phyloP scores from a whole-genome alignment of 2,888 invertebrate genomes.

The Sphaerophoria taeniata region DNA sequence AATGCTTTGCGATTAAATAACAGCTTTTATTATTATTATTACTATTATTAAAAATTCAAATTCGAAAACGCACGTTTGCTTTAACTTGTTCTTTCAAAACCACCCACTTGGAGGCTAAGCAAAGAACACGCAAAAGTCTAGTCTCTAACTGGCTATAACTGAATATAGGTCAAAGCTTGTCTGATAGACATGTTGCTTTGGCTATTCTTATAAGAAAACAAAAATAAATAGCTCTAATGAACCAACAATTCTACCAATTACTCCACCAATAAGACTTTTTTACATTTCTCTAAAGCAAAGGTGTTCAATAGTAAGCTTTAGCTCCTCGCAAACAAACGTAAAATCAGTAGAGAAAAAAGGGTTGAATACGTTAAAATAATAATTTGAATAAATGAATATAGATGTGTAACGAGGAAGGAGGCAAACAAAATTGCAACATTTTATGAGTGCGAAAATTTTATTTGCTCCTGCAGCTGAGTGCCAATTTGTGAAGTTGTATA shows the following conservation, averaged over 20 bases:
- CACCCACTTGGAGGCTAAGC: constrained; percentile 35
- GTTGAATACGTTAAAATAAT: constrained; percentile 31
- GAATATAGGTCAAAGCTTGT: too few relatives aligned
- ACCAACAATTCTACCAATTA: constrained; percentile 66
- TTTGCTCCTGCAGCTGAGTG: constrained; percentile 7
- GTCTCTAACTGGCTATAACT: too few relatives aligned
- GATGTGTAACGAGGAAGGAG: constrained; percentile 1
- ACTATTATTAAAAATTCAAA: constrained; percentile 22
- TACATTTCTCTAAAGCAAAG: constrained; percentile 7
- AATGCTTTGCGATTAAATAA: too few relatives aligned
- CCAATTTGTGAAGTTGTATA: constrained; percentile 54
- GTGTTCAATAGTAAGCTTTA: constrained; percentile 53
- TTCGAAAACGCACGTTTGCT: constrained; percentile 40
- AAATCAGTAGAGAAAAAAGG: constrained; percentile 3
- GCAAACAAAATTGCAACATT: constrained; percentile 25
- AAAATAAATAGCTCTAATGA: constrained; percentile 56
- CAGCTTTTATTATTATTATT: too few relatives aligned
- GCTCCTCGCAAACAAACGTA: constrained; percentile 42
- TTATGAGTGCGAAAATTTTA: constrained; percentile 49
- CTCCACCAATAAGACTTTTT: constrained; percentile 59
- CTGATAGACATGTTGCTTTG: constrained; percentile 6
- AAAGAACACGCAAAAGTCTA: too few relatives aligned
- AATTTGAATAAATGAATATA: constrained; percentile 36
- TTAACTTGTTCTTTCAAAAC: constrained; percentile 43
- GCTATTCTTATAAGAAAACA: constrained; percentile 49